phyloP scores from a whole-genome alignment of 2,888 invertebrate genomes.

The Julus scandinavius region DNA sequence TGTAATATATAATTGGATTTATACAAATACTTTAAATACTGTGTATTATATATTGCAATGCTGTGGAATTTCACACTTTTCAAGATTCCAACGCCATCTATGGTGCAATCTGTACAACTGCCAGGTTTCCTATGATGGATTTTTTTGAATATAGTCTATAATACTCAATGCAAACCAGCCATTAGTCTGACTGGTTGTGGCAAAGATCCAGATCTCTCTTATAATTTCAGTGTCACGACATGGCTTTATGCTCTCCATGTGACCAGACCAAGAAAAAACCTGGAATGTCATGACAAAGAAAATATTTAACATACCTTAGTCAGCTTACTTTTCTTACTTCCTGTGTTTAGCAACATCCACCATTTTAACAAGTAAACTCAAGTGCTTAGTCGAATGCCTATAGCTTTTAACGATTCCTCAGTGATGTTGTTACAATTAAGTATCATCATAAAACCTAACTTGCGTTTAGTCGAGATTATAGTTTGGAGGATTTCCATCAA shows the following conservation, averaged over 20 bases:
- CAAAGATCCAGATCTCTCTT: background rate
- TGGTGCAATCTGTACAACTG: no score
- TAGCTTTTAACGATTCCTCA: background rate
- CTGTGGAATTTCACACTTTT: no score
- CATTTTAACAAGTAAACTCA: background rate
- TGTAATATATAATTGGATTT: no score
- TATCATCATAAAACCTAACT: background rate
- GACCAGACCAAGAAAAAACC: background rate
- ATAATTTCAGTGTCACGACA: conserved; percentile 24
- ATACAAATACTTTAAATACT: no score
- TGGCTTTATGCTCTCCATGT: background rate
- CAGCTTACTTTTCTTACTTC: conserved; percentile 10
- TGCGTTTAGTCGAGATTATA: background rate
- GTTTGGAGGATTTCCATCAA: background rate
- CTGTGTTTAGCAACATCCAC: background rate
- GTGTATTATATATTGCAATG: no score
- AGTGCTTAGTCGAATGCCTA: background rate
- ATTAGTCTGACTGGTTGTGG: background rate
- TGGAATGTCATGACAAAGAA: conserved; percentile 6
- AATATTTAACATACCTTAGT: background rate
- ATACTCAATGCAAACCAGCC: background rate
- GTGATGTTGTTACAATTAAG: background rate
- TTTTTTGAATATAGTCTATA: no score
- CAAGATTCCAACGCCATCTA: no score
- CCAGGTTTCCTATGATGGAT: no score